phyloP scores from a whole-genome alignment of 2,113 vertebrate species.

The Charadrius vociferus region DNA sequence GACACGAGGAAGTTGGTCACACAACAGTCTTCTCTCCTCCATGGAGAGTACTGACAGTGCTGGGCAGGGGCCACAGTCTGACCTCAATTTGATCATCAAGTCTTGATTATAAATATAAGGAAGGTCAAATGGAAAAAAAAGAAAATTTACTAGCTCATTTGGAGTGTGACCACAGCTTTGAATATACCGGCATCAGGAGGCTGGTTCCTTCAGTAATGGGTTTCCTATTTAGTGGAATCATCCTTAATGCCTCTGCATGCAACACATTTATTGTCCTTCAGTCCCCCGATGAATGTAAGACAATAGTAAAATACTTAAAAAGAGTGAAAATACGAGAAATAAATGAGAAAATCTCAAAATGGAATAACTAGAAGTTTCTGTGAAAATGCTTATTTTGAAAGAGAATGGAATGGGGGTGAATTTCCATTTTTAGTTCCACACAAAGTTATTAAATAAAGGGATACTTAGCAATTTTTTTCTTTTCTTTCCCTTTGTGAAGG shows the following conservation, averaged over 20 bases:
- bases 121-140: background rate
- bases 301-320: background rate
- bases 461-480: background rate
- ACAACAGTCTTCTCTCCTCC: background rate
- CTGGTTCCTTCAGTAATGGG: background rate
- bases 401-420: background rate
- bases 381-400: background rate
- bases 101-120: background rate
- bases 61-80: background rate
- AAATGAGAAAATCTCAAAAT: background rate
- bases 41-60: background rate
- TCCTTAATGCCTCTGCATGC: background rate
- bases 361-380: background rate
- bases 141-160: background rate
- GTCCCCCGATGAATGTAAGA: background rate
- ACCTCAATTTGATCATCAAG: background rate
- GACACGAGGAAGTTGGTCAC: background rate
- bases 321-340: background rate
- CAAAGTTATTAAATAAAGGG: background rate
- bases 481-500: background rate
- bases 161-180: background rate
- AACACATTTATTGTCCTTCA: background rate
- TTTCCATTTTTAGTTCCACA: background rate
- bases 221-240: background rate
- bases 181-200: background rate